Conservation (phyloP, 2,888 invertebrate species). For the Chrysomela aeneicollis region DNA sequence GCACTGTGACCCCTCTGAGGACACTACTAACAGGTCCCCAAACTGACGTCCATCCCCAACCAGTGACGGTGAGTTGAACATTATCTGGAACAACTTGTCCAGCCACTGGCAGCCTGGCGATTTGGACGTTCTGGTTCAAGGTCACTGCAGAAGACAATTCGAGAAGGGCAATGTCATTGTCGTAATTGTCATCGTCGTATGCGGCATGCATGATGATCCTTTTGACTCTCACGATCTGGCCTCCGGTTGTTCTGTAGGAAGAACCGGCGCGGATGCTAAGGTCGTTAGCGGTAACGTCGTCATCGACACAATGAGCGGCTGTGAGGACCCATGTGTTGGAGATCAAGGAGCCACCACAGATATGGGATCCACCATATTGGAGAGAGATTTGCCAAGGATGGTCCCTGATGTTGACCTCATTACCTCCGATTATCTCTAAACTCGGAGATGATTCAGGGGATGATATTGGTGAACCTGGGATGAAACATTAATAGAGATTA, state of each 20-base stretch:
- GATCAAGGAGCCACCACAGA: slow-evolving; percentile 23
- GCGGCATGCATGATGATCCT: slow-evolving; percentile 25
- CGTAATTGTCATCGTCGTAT: slow-evolving; percentile 17
- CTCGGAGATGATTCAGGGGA: background rate
- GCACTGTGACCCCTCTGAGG: slow-evolving; percentile 8
- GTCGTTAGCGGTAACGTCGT: background rate
- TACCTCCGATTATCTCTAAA: slow-evolving; percentile 20
- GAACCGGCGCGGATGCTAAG: slow-evolving; percentile 20
- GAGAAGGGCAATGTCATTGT: slow-evolving; percentile 33
- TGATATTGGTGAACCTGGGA: slow-evolving; percentile 9
- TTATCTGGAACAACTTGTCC: slow-evolving; percentile 16
- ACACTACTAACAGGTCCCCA: background rate
- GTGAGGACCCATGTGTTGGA: slow-evolving; percentile 18
- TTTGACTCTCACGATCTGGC: slow-evolving; percentile 24
- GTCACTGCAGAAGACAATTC: slow-evolving; percentile 18
- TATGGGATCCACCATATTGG: slow-evolving; percentile 4
- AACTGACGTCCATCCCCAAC: slow-evolving; percentile 14
- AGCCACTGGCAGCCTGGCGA: slow-evolving; percentile 14
- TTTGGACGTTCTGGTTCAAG: background rate
- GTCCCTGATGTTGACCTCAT: background rate
- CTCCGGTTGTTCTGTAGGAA: slow-evolving; percentile 18
- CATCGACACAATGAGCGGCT: slow-evolving; percentile 20
- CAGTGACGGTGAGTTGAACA: slow-evolving; percentile 19
- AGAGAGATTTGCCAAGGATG: slow-evolving; percentile 19
- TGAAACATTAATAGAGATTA: too few relatives aligned